phyloP scores from a whole-genome alignment of 2,113 vertebrate genomes.

The Carollia perspicillata region DNA sequence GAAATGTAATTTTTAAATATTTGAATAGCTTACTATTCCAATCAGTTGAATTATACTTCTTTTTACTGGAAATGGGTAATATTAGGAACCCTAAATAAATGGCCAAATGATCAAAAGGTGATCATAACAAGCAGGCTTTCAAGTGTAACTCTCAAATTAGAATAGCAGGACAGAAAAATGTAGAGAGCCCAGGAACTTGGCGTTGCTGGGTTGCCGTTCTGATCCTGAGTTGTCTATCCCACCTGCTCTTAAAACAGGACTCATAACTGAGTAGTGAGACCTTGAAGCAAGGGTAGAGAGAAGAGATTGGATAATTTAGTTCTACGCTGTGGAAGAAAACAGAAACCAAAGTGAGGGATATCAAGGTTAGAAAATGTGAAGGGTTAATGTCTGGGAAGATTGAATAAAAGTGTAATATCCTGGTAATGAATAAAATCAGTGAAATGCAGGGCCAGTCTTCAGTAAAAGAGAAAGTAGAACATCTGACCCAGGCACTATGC shows the following conservation, averaged over 20 bases:
- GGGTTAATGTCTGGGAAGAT: background rate
- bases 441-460: background rate
- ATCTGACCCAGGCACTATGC: background rate
- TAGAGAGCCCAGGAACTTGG: background rate
- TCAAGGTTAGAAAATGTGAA: background rate
- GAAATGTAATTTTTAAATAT: slow-evolving; percentile 15
- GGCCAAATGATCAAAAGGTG: background rate
- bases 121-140: background rate
- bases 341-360: background rate
- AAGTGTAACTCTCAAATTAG: background rate
- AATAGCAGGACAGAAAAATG: background rate
- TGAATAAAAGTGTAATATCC: slow-evolving; percentile 5
- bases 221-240: background rate
- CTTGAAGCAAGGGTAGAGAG: background rate
- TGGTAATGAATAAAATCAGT: background rate
- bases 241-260: background rate
- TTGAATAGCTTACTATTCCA: background rate
- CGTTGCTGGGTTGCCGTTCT: background rate
- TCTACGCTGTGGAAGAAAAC: background rate
- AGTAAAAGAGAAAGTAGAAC: background rate
- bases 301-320: background rate
- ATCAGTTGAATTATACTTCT: background rate
- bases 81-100: background rate
- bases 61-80: background rate
- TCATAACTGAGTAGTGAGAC: background rate